Conservation (phyloP, 2,797 vertebrate genomes). For the Rhynchotus rufescens region DNA sequence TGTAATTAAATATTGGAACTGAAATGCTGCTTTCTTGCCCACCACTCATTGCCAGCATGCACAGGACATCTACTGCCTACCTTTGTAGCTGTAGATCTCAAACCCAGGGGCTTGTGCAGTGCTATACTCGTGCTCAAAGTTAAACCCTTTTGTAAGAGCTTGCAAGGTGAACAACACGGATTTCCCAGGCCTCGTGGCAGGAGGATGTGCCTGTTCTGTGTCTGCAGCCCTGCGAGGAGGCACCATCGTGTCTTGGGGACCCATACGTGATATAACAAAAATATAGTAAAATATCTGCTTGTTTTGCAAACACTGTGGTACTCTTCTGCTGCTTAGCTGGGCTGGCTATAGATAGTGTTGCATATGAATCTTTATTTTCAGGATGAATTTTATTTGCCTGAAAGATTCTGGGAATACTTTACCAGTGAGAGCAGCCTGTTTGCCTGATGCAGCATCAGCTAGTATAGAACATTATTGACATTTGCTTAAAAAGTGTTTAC, state of each 20-base stretch:
- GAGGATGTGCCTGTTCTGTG: background rate
- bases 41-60: accelerated
- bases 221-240: background rate
- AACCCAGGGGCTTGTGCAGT: background rate
- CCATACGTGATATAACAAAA: background rate
- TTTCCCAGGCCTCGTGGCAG: background rate
- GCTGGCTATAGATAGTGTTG: background rate
- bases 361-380: background rate
- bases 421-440: background rate
- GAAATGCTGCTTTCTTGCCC: background rate
- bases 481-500: background rate
- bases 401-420: background rate
- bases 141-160: background rate
- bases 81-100: background rate
- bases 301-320: background rate
- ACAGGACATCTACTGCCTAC: background rate
- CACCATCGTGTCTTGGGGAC: background rate
- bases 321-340: background rate
- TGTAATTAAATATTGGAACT: background rate
- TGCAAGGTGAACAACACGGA: background rate
- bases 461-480: background rate
- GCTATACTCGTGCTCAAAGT: background rate
- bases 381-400: background rate
- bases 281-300: background rate
- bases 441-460: background rate